phyloP scores from a whole-genome alignment of 2,888 invertebrate species.

The Zaprionus obscuricornis region DNA sequence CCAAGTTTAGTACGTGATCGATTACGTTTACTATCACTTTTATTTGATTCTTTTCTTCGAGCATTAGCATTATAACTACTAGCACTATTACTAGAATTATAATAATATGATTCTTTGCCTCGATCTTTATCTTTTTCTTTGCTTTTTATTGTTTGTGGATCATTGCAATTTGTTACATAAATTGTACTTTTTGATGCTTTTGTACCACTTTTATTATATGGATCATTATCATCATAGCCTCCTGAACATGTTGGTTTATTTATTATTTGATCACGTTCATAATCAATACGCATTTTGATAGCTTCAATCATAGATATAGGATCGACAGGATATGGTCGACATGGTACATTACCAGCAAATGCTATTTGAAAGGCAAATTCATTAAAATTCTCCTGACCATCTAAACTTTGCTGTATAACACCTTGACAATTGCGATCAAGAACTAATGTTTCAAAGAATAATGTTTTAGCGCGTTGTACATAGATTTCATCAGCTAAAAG shows the following conservation, averaged over 20 bases:
- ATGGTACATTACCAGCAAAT: constrained; percentile 41
- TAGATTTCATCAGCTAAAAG: constrained; percentile 50
- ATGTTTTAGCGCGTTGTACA: constrained; percentile 16
- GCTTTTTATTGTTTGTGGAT: background rate
- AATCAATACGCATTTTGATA: constrained; percentile 62
- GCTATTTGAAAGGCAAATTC: constrained; percentile 46
- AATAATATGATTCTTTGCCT: background rate
- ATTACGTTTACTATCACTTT: background rate
- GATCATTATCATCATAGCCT: background rate
- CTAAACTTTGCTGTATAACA: constrained; percentile 62
- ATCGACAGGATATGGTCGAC: constrained; percentile 44
- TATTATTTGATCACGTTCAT: constrained; percentile 50
- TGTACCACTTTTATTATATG: too few species aligned
- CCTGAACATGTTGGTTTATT: constrained; percentile 8
- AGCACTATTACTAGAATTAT: background rate
- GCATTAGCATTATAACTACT: too few species aligned
- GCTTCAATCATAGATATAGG: constrained; percentile 77
- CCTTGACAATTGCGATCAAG: constrained; percentile 64
- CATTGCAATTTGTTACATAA: too few species aligned
- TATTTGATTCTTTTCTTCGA: background rate
- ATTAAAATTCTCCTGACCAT: constrained; percentile 66
- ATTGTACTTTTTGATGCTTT: too few species aligned
- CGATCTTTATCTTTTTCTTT: background rate
- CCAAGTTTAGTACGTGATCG: background rate
- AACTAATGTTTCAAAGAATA: constrained; percentile 54